Conservation (phyloP, 1,140 invertebrate species). For the Lepidurus couesii region DNA sequence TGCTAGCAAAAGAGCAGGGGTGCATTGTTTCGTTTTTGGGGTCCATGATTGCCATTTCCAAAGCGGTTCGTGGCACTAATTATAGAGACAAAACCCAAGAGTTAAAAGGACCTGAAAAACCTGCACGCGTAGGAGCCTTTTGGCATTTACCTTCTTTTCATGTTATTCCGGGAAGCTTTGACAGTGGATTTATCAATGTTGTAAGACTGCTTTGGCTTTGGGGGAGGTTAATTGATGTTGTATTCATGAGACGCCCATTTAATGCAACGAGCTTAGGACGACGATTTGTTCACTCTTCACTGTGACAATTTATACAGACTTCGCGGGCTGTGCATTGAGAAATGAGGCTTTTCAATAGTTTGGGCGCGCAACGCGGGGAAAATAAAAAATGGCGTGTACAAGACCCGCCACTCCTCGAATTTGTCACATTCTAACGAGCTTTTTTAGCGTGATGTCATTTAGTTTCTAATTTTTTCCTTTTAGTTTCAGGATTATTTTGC, state of each 20-base stretch:
- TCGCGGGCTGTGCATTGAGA: neutral
- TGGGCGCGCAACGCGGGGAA: neutral
- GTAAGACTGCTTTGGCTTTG: slow-evolving; percentile 1
- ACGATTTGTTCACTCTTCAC: neutral
- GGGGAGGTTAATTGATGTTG: slow-evolving; percentile 9
- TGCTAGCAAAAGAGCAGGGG: neutral
- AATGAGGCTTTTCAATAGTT: neutral
- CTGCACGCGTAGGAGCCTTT: slow-evolving; percentile 1
- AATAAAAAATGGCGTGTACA: too few species aligned
- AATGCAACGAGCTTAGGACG: slow-evolving; percentile 3
- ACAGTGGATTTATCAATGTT: slow-evolving; percentile 16
- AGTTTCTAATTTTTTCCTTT: too few species aligned
- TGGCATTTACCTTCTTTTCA: neutral
- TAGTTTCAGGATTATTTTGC: too few species aligned
- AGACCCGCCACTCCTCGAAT: too few species aligned
- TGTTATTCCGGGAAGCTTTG: neutral
- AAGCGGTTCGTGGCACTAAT: neutral
- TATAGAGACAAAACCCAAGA: neutral
- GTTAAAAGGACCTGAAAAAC: neutral
- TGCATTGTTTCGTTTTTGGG: neutral
- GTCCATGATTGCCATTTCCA: too few species aligned
- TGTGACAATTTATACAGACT: neutral
- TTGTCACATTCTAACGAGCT: too few species aligned
- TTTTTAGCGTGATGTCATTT: too few species aligned
- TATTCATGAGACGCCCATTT: slow-evolving; percentile 5